Conservation (phyloP, 1,140 invertebrate species). For the Panulirus ornatus region DNA sequence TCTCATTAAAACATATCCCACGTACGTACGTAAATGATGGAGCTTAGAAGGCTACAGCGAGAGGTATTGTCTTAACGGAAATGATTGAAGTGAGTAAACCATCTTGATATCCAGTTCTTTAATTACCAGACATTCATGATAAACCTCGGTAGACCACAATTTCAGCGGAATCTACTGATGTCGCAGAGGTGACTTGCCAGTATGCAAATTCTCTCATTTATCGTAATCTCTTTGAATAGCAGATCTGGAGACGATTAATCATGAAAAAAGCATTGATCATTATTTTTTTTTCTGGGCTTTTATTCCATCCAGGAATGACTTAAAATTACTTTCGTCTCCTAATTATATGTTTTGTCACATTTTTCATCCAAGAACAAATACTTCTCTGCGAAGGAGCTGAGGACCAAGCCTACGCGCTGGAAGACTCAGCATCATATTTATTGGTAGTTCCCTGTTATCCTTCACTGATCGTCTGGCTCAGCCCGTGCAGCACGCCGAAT, state of each 20-base stretch:
- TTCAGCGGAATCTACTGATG: not conserved
- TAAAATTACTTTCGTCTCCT: not conserved
- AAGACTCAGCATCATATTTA: too few relatives aligned
- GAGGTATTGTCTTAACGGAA: too few relatives aligned
- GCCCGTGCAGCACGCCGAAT: too few relatives aligned
- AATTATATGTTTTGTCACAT: not conserved
- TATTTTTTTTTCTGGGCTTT: not conserved
- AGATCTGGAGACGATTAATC: not conserved
- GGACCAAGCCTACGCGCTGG: too few relatives aligned
- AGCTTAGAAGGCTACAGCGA: not conserved
- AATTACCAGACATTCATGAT: slow-evolving; percentile 7
- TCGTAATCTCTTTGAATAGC: not conserved
- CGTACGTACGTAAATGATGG: not conserved
- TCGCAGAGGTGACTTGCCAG: not conserved
- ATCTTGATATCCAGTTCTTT: not conserved
- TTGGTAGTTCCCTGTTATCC: too few relatives aligned
- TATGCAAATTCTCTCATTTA: not conserved
- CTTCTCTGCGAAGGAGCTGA: too few relatives aligned
- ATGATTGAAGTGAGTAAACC: not conserved
- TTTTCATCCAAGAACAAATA: too few relatives aligned
- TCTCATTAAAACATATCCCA: too few relatives aligned
- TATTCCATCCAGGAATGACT: not conserved
- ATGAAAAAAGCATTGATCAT: not conserved
- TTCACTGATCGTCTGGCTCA: too few relatives aligned
- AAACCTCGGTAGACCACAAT: not conserved